A percentile compares a stretch with the other conserved stretches of the same genome.
phyloP scores from a whole-genome alignment of 2,888 invertebrate species.

The Archips xylosteana region DNA sequence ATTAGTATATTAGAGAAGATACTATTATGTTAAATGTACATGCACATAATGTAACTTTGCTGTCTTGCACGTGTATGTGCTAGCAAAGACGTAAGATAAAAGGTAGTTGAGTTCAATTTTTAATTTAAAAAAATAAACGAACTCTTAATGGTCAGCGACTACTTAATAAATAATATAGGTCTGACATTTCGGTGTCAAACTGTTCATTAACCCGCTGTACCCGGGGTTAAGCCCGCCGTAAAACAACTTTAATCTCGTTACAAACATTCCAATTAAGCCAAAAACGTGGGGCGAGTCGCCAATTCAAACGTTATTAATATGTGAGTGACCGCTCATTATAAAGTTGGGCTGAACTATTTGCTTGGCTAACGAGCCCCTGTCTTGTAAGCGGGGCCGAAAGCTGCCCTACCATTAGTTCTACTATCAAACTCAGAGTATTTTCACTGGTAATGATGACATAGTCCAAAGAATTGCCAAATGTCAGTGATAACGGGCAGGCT shows the following conservation, averaged over 20 bases:
- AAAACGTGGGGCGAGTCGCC: conserved; percentile 3
- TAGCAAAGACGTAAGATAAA: too few species aligned
- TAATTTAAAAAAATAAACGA: neutral
- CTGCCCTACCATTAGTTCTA: conserved; percentile 1
- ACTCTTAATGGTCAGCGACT: too few species aligned
- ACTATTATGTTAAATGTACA: too few species aligned
- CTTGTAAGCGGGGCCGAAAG: conserved; percentile 5
- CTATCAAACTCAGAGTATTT: neutral
- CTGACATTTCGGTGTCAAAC: neutral
- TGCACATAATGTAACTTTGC: too few species aligned
- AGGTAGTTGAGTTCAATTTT: too few species aligned
- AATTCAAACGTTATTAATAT: conserved; percentile 27
- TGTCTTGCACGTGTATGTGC: too few species aligned
- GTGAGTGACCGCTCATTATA: conserved; percentile 37
- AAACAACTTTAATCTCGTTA: conserved; percentile 11
- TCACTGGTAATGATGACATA: too few species aligned
- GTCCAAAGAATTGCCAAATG: too few species aligned
- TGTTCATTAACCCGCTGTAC: neutral
- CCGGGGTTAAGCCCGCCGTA: neutral
- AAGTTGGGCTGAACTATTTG: conserved; percentile 35
- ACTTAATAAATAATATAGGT: too few species aligned
- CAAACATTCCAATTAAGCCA: conserved; percentile 8
- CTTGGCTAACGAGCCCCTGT: conserved; percentile 16
- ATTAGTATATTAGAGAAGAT: too few species aligned
- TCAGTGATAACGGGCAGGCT: too few species aligned